A percentile compares a stretch with the other conserved stretches of the same genome.
phyloP scores from a whole-genome alignment of 2,797 vertebrate genomes.

The Distichodus sexfasciatus region DNA sequence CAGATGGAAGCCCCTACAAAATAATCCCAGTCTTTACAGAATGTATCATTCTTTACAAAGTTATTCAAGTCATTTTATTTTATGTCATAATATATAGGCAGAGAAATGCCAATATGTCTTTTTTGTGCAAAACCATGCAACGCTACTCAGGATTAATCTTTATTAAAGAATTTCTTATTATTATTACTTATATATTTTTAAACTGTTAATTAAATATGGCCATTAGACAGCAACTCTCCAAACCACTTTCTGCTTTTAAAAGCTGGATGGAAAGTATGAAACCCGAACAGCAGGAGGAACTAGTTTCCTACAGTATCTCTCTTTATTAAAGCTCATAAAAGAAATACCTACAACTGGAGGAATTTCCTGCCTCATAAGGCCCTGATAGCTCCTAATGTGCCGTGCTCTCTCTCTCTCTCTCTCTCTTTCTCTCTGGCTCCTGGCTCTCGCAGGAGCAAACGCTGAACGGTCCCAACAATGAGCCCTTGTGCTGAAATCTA shows the following conservation, averaged over 20 bases:
- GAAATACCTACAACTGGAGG: constrained; percentile 37
- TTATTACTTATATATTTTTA: background rate
- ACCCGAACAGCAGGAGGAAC: background rate
- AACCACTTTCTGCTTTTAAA: constrained; percentile 7
- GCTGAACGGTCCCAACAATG: constrained; percentile 47
- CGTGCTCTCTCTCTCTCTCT: constrained; percentile 24
- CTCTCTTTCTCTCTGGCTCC: constrained; percentile 29
- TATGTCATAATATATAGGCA: too few species aligned
- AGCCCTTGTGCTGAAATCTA: constrained; percentile 48
- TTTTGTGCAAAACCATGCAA: too few species aligned
- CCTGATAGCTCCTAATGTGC: constrained; percentile 49
- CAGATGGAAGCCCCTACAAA: too few species aligned
- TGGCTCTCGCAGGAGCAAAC: constrained; percentile 35
- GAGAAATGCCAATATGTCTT: too few species aligned
- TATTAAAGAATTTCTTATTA: too few species aligned
- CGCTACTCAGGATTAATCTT: too few species aligned
- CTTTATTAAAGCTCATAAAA: constrained; percentile 45
- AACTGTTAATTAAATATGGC: background rate
- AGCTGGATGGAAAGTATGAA: constrained; percentile 7
- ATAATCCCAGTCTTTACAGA: too few species aligned
- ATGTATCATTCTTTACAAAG: too few species aligned
- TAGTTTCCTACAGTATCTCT: constrained; percentile 2
- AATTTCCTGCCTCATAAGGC: constrained; percentile 39
- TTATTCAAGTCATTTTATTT: too few species aligned
- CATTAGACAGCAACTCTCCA: background rate